Evolutionary conservation across 2,888 invertebrate species (phyloP).

Genomic region (Drosophila anomalata): DNA sequence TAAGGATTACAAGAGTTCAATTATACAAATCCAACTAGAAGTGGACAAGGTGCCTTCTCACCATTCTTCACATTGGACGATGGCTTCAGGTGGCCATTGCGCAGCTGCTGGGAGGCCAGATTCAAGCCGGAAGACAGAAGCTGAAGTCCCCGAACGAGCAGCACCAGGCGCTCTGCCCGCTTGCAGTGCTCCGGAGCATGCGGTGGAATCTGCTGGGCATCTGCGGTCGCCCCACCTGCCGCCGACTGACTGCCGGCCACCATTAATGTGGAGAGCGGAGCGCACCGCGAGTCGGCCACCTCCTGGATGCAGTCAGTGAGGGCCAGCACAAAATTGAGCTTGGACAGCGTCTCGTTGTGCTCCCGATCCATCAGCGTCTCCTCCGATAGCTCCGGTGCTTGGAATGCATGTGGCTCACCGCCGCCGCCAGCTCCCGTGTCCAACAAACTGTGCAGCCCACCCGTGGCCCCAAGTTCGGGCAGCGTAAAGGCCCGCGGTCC

Average conservation of each 20-base stretch:
- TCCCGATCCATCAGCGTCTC: conserved; percentile 98
- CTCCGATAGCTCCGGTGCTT: conserved; percentile 96
- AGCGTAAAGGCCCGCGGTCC: conserved; percentile 88
- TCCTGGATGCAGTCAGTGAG: conserved; percentile 97
- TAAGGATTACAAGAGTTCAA: conserved; percentile 27
- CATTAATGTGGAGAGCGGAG: conserved; percentile 89
- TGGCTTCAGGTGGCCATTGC: conserved; percentile 93
- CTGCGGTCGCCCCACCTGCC: conserved; percentile 57
- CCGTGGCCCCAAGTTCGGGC: conserved; percentile 87
- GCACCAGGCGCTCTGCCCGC: conserved; percentile 82
- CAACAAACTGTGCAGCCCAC: conserved; percentile 85
- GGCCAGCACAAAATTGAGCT: conserved; percentile 97
- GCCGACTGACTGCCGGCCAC: conserved; percentile 71
- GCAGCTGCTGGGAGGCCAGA: conserved; percentile 93
- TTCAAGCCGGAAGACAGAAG: conserved; percentile 97
- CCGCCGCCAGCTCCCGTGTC: conserved; percentile 80
- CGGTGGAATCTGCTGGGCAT: conserved; percentile 81
- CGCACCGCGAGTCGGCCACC: conserved; percentile 91
- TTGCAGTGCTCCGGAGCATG: conserved; percentile 84
- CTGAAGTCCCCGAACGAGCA: conserved; percentile 90
- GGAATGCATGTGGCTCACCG: conserved; percentile 86
- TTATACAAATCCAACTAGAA: neutral
- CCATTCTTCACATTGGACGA: conserved; percentile 96
- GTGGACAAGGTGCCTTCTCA: conserved; percentile 77
- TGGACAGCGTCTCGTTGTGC: conserved; percentile 98